Conservation (phyloP, 2,888 invertebrate species). For the Ichneumon xanthorius region DNA sequence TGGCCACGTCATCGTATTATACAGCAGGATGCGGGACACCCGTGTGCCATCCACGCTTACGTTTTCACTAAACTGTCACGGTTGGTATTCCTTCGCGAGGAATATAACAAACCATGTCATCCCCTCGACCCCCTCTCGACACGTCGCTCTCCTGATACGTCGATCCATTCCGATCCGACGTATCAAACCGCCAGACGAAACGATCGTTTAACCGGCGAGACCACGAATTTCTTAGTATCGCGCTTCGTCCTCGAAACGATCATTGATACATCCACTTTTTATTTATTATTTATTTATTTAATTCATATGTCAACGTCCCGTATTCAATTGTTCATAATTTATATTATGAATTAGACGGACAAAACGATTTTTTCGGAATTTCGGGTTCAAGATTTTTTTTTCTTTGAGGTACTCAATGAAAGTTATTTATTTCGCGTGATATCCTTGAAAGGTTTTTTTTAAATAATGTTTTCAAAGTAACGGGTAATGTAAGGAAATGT, state of each 20-base stretch:
- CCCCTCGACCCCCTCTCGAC: conserved; percentile 10
- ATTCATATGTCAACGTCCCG: not conserved
- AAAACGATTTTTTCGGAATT: no score
- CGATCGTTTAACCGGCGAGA: conserved; percentile 48
- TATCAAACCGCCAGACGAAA: conserved; percentile 52
- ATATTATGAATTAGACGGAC: not conserved
- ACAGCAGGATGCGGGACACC: conserved; percentile 62
- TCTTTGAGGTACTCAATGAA: no score
- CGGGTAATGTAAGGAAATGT: not conserved
- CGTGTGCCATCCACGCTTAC: conserved; percentile 62
- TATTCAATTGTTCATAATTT: not conserved
- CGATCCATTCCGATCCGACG: conserved; percentile 56
- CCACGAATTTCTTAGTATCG: conserved; percentile 30
- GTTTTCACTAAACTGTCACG: conserved; percentile 67
- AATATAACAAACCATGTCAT: conserved; percentile 63
- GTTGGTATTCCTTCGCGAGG: conserved; percentile 61
- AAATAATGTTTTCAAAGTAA: no score
- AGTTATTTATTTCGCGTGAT: no score
- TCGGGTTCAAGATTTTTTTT: no score
- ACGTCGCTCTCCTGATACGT: conserved; percentile 21
- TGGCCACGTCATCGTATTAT: conserved; percentile 67
- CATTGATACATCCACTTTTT: not conserved
- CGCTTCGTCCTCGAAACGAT: no score
- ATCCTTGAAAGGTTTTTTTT: no score
- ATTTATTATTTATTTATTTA: not conserved